phyloP scores from a whole-genome alignment of 1,140 invertebrate genomes.

The Bombus consobrinus region DNA sequence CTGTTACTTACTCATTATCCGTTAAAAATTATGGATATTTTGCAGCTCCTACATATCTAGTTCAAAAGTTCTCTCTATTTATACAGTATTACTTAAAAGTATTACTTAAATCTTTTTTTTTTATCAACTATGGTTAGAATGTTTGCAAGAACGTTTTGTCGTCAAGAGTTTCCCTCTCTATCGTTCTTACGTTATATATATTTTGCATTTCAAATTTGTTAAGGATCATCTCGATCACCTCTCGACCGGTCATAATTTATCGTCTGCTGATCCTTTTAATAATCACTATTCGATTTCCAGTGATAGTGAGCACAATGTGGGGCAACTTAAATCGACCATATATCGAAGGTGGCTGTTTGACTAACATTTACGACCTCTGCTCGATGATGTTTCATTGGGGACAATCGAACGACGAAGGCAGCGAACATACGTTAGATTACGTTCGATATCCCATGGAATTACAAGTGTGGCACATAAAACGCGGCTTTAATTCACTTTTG shows the following conservation, averaged over 20 bases:
- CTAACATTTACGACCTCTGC: slow-evolving; percentile 80
- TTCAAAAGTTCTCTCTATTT: neutral
- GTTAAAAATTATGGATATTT: neutral
- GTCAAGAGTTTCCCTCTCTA: neutral
- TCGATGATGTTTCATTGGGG: slow-evolving; percentile 84
- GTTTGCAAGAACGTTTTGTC: neutral
- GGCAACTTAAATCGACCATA: slow-evolving; percentile 69
- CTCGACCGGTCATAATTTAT: no score
- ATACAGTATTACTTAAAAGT: neutral
- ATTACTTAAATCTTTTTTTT: neutral
- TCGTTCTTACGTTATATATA: neutral
- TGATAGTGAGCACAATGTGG: slow-evolving; percentile 68
- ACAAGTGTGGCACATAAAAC: slow-evolving; percentile 81
- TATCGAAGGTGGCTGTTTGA: slow-evolving; percentile 82
- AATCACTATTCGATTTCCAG: slow-evolving; percentile 45
- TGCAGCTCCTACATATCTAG: no score
- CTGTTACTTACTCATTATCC: neutral
- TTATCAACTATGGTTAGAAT: neutral
- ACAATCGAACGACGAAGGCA: slow-evolving; percentile 83
- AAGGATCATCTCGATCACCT: neutral
- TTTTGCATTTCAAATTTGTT: neutral
- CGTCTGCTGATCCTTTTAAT: no score
- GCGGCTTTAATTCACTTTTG: slow-evolving; percentile 35
- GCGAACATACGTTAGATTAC: slow-evolving; percentile 84
- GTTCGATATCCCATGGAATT: slow-evolving; percentile 83